Evolutionary conservation across 2,888 invertebrate species (phyloP).

Genomic region (Schizotus pectinicornis): DNA sequence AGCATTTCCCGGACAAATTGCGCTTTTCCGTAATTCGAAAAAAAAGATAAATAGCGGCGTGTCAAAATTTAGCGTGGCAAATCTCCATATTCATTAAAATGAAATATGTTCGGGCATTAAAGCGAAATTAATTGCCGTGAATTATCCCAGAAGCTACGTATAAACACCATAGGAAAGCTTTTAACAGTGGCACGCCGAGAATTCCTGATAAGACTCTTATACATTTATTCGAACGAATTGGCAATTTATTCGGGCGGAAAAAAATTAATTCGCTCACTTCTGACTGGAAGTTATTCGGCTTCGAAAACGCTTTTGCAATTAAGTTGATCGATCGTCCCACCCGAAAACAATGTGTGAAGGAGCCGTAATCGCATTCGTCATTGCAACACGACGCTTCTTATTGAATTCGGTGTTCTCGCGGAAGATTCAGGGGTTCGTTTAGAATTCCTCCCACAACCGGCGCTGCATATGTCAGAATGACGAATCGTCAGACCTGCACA

Average conservation of each 20-base stretch:
- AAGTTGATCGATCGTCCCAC: background rate
- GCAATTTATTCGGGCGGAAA: slow-evolving; percentile 24
- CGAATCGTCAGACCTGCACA: slow-evolving; percentile 22
- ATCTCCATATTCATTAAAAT: slow-evolving; percentile 36
- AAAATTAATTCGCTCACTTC: slow-evolving; percentile 15
- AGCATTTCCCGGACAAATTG: slow-evolving; percentile 17
- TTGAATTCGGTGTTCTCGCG: slow-evolving; percentile 11
- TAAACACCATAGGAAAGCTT: slow-evolving; percentile 25
- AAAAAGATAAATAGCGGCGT: slow-evolving; percentile 22
- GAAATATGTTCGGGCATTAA: slow-evolving; percentile 32
- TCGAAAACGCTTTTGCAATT: background rate
- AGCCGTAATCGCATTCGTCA: slow-evolving; percentile 13
- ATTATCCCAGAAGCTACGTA: slow-evolving; percentile 24
- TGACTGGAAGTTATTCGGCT: slow-evolving; percentile 10
- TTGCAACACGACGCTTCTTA: slow-evolving; percentile 9
- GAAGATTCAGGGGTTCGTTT: slow-evolving; percentile 16
- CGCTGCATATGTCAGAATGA: slow-evolving; percentile 32
- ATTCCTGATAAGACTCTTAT: slow-evolving; percentile 23
- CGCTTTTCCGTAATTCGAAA: slow-evolving; percentile 5
- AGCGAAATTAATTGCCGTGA: slow-evolving; percentile 32
- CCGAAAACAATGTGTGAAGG: slow-evolving; percentile 11
- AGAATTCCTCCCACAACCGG: slow-evolving; percentile 30
- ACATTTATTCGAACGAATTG: slow-evolving; percentile 22
- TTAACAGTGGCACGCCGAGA: slow-evolving; percentile 23
- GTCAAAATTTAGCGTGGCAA: slow-evolving; percentile 34